Evolutionary conservation across 2,888 invertebrate species (phyloP).

Genomic region (Diloba caeruleocephala): DNA sequence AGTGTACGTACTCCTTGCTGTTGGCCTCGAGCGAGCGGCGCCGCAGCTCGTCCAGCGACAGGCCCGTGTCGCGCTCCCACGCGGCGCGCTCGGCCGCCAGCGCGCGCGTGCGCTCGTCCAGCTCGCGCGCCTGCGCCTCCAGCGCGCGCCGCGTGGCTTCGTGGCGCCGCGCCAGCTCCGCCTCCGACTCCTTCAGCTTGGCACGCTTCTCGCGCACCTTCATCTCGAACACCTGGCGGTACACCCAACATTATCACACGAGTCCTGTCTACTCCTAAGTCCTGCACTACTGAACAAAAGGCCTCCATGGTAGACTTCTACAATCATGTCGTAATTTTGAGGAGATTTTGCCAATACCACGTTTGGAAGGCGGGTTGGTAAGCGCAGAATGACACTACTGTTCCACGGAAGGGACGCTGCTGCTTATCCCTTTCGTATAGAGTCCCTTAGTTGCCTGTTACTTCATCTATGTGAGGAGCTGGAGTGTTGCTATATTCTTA

Average conservation of each 20-base stretch:
- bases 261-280: too few species aligned
- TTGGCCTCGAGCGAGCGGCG: slow-evolving; percentile 96
- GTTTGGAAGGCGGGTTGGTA: too few species aligned
- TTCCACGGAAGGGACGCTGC: too few species aligned
- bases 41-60: slow-evolving; percentile 96
- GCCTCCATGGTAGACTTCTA: too few species aligned
- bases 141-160: slow-evolving; percentile 93
- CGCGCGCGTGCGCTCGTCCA: slow-evolving; percentile 96
- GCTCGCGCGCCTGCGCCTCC: slow-evolving; percentile 96
- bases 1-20: slow-evolving; percentile 93
- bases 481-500: too few species aligned
- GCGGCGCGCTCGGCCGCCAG: slow-evolving; percentile 95
- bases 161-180: slow-evolving; percentile 97
- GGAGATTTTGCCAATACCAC: too few species aligned
- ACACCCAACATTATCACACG: neutral
- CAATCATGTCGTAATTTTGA: too few species aligned
- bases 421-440: too few species aligned
- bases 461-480: too few species aligned
- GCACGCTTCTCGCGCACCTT: slow-evolving; percentile 99
- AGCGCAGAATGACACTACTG: too few species aligned
- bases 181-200: slow-evolving; percentile 98
- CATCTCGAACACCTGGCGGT: slow-evolving; percentile 95
- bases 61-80: slow-evolving; percentile 97
- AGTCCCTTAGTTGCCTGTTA: too few species aligned
- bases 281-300: too few species aligned